phyloP scores from a whole-genome alignment of 2,113 vertebrate genomes.

The Gulo gulo region DNA sequence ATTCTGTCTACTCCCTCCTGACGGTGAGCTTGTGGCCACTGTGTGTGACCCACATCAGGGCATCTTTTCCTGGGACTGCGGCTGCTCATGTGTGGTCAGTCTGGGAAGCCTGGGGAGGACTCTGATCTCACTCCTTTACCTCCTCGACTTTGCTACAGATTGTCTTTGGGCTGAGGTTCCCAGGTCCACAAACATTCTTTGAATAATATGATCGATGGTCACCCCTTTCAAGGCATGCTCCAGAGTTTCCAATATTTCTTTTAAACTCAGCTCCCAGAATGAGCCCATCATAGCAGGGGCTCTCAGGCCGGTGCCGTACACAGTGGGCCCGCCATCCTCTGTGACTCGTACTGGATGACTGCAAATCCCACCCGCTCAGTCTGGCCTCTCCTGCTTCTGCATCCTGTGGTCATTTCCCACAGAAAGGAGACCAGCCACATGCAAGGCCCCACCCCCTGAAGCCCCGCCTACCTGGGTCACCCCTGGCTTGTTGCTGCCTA shows the following conservation, averaged over 20 bases:
- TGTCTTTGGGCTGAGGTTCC: not conserved
- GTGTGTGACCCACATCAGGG: not conserved
- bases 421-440: not conserved
- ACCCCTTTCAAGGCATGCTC: not conserved
- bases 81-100: not conserved
- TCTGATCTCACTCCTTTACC: not conserved
- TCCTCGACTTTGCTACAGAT: not conserved
- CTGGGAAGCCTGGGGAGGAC: not conserved
- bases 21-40: not conserved
- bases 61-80: not conserved
- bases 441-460: too few species aligned
- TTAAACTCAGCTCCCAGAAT: not conserved
- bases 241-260: not conserved
- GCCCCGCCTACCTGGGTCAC: not conserved
- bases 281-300: not conserved
- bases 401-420: not conserved
- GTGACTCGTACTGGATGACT: not conserved
- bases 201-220: not conserved
- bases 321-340: not conserved
- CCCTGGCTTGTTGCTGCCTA: not conserved
- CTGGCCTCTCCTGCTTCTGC: not conserved
- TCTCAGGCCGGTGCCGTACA: not conserved
- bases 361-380: not conserved
- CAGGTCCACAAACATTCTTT: not conserved
- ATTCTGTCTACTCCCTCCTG: not conserved